Evolutionary conservation across 2,113 vertebrate species (phyloP).

Genomic region (Phocoena sinus): DNA sequence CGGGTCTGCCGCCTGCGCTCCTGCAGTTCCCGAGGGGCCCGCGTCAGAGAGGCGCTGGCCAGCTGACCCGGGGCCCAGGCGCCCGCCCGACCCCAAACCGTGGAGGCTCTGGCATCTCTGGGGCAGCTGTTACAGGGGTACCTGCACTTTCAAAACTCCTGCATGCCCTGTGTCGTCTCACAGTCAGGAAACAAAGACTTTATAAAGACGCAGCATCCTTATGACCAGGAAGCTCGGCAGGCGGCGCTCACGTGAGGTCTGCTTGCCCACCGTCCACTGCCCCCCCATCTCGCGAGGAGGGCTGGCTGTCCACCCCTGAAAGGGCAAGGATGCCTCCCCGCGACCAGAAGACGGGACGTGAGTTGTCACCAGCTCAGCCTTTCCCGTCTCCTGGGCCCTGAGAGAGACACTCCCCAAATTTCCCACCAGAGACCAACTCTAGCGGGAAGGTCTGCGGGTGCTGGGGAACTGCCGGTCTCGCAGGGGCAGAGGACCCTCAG

Average conservation of each 20-base stretch:
- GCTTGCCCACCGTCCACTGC: neutral
- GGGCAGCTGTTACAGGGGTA: neutral
- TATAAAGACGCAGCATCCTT: rapidly evolving
- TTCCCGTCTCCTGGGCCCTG: neutral
- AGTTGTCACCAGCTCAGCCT: neutral
- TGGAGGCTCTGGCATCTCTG: rapidly evolving
- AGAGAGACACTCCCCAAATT: neutral
- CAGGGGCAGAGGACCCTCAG: neutral
- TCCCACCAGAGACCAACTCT: rapidly evolving
- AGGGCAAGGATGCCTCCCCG: neutral
- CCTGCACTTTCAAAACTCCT: neutral
- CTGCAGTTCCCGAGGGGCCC: rapidly evolving
- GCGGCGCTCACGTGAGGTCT: rapidly evolving
- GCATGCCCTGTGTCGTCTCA: neutral
- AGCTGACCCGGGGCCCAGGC: neutral
- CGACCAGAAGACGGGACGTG: neutral
- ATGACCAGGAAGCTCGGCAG: no score
- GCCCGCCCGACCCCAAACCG: rapidly evolving
- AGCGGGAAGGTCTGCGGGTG: rapidly evolving
- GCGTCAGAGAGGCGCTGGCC: neutral
- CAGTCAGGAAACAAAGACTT: neutral
- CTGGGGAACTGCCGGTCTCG: rapidly evolving
- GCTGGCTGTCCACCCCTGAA: neutral
- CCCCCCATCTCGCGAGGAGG: neutral
- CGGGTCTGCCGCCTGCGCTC: rapidly evolving